A percentile compares a stretch with the other conserved stretches of the same genome.
Evolutionary conservation across 2,797 vertebrate species (phyloP).

Genomic region (Anomalospiza imberbis): DNA sequence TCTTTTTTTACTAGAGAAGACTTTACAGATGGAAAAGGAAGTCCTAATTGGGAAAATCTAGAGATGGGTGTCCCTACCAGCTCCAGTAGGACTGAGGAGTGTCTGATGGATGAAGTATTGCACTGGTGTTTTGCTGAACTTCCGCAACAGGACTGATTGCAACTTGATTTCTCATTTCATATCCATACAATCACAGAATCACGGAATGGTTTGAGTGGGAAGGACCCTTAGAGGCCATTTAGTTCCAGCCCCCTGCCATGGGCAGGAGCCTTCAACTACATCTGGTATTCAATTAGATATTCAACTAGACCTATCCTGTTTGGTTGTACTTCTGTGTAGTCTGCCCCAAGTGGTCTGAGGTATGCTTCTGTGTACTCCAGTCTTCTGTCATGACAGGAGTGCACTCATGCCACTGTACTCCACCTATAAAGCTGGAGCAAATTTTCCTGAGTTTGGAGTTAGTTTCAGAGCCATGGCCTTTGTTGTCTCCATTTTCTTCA

Average conservation of each 20-base stretch:
- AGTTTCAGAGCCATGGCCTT: neutral
- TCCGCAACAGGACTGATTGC: neutral
- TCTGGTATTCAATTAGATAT: neutral
- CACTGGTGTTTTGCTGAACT: neutral
- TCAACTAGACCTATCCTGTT: neutral
- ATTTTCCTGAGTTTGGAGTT: neutral
- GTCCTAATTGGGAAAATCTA: neutral
- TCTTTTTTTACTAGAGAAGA: neutral
- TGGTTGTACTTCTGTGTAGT: neutral
- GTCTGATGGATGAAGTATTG: neutral
- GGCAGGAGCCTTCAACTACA: neutral
- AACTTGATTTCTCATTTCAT: neutral
- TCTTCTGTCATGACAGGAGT: accelerated
- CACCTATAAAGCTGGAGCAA: neutral
- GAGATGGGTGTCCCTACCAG: accelerated
- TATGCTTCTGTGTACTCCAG: neutral
- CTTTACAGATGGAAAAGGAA: neutral
- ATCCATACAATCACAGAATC: neutral
- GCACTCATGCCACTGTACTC: accelerated
- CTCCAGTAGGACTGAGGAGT: accelerated
- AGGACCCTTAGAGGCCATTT: neutral
- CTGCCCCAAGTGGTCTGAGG: neutral
- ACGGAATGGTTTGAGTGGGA: neutral
- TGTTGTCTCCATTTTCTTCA: neutral
- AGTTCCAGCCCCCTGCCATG: neutral